Conservation (phyloP, 2,888 invertebrate species). For the Diaphora mendica region DNA sequence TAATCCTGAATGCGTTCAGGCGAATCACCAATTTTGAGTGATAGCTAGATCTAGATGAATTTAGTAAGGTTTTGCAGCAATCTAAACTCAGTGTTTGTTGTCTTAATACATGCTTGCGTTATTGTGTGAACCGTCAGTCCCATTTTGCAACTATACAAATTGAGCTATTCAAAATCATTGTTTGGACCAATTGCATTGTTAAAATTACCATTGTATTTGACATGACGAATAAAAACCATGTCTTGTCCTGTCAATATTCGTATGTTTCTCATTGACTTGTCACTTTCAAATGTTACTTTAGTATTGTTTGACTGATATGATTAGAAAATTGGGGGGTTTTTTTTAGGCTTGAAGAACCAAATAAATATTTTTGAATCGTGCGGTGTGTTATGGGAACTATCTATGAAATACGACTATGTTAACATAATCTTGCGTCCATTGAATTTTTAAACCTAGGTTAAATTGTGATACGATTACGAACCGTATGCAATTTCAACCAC, state of each 20-base stretch:
- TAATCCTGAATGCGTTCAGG: no score
- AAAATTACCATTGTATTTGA: constrained; percentile 41
- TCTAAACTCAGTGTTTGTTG: constrained; percentile 21
- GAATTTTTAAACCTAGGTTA: neutral
- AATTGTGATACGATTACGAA: constrained; percentile 1
- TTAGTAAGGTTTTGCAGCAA: neutral
- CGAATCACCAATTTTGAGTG: no score
- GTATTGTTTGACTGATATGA: constrained; percentile 38
- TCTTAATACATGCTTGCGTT: constrained; percentile 24
- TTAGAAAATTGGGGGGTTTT: constrained; percentile 18
- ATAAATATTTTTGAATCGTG: constrained; percentile 21
- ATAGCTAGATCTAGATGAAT: neutral
- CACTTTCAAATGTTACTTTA: constrained; percentile 26
- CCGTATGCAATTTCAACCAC: neutral
- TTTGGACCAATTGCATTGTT: constrained; percentile 57
- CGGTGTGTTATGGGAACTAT: constrained; percentile 31
- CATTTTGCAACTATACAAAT: constrained; percentile 31
- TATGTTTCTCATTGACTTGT: constrained; percentile 35
- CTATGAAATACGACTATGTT: constrained; percentile 2
- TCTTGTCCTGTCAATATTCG: constrained; percentile 43
- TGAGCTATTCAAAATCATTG: constrained; percentile 44
- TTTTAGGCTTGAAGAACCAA: constrained; percentile 25
- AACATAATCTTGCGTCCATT: neutral
- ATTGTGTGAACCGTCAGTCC: constrained; percentile 40
- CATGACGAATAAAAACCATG: constrained; percentile 39